A percentile compares a stretch with the other conserved stretches of the same genome.
Conservation (phyloP, 92 coral and sea anemone species). For the Porites lobata region DNA sequence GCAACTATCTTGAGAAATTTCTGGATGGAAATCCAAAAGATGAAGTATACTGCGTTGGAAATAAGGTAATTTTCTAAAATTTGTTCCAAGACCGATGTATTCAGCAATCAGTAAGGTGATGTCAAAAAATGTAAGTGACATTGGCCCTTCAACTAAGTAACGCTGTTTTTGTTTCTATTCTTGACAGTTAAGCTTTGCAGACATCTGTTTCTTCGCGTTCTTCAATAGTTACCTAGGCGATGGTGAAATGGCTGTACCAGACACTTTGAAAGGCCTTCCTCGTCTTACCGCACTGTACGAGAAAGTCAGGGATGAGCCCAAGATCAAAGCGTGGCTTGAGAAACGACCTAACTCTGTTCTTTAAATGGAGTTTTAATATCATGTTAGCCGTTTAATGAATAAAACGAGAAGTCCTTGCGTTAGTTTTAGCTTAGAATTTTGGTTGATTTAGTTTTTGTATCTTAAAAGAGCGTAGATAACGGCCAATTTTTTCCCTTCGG, state of each 20-base stretch:
- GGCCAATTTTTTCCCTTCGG: no score
- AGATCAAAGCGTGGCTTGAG: conserved; percentile 56
- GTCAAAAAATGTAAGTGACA: no score
- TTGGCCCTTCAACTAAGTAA: no score
- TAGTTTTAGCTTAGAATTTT: neutral
- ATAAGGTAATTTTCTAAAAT: conserved; percentile 9
- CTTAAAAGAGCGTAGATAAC: no score
- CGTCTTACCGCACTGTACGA: conserved; percentile 56
- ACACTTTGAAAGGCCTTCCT: conserved; percentile 39
- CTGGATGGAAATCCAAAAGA: conserved; percentile 19
- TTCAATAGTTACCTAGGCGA: conserved; percentile 53
- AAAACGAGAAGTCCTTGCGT: neutral
- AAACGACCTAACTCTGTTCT: conserved; percentile 45
- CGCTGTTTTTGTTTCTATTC: neutral
- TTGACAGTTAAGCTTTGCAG: conserved; percentile 70
- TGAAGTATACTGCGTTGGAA: conserved; percentile 50
- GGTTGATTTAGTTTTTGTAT: no score
- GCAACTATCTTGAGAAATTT: conserved; percentile 28
- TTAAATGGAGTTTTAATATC: no score
- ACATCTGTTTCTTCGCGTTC: conserved; percentile 67
- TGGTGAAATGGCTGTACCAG: conserved; percentile 61
- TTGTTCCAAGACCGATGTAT: neutral
- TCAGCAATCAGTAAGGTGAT: no score
- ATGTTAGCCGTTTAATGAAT: neutral
- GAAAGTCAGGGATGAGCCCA: conserved; percentile 62